A percentile compares a stretch with the other conserved stretches of the same genome.
phyloP scores from a whole-genome alignment of 2,888 invertebrate genomes.

The Scaptomyza cyrtandrae region DNA sequence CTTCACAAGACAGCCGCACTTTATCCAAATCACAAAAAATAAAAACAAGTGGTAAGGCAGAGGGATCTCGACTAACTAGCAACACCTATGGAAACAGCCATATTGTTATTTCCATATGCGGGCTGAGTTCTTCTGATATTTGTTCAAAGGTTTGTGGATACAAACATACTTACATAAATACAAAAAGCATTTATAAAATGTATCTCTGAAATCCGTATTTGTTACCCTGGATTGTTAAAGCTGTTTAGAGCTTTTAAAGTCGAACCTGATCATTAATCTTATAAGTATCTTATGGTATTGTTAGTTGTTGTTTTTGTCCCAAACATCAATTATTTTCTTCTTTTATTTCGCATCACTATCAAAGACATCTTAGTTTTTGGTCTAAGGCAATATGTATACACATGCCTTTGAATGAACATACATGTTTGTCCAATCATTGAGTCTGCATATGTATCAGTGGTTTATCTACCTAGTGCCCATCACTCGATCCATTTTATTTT shows the following conservation, averaged over 20 bases:
- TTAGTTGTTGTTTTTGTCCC: too few relatives aligned
- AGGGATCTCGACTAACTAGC: background rate
- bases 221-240: conserved; percentile 46
- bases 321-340: too few relatives aligned
- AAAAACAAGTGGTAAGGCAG: background rate
- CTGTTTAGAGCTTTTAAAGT: conserved; percentile 17
- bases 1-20: background rate
- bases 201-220: conserved; percentile 46
- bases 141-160: background rate
- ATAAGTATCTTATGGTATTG: too few relatives aligned
- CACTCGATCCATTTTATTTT: too few relatives aligned
- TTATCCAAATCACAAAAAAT: background rate
- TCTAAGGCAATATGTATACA: too few relatives aligned
- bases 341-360: too few relatives aligned
- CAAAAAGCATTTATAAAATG: background rate
- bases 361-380: too few relatives aligned
- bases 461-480: too few relatives aligned
- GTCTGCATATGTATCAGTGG: too few relatives aligned
- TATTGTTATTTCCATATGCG: conserved; percentile 17
- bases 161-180: background rate
- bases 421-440: too few relatives aligned
- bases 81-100: background rate
- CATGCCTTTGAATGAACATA: too few relatives aligned
- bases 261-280: too few relatives aligned
- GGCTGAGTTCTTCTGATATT: conserved; percentile 10